These are phyloP conservation scores for Sporophila hypoxantha DNA, from an alignment of 2,113 vertebrate species.

Conservation along the genomic window DNA sequence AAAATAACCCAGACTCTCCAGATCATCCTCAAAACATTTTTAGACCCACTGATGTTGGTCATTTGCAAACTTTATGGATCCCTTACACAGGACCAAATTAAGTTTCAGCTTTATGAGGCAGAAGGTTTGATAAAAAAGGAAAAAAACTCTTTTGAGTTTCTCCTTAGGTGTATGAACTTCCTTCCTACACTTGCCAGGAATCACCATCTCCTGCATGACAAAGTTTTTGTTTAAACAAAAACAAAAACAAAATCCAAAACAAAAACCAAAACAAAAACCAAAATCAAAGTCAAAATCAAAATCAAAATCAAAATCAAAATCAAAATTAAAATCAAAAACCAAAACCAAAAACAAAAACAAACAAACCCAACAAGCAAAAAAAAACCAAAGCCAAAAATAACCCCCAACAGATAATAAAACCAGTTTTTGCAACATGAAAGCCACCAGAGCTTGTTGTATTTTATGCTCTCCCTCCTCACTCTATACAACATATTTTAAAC, in stretches of 20 bases:
- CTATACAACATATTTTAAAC: not conserved
- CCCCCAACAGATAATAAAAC: not conserved
- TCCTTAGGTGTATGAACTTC: not conserved
- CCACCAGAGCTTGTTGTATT: not conserved
- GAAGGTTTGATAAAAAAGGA: not conserved
- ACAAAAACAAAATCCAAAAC: not conserved
- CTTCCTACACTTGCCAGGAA: not conserved
- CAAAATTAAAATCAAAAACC: no score
- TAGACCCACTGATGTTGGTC: accelerated
- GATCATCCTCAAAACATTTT: not conserved
- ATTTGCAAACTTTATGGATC: not conserved
- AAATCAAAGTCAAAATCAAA: no score
- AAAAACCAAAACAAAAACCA: not conserved
- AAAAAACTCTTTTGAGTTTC: not conserved
- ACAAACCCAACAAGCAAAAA: not conserved
- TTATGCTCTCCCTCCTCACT: not conserved
- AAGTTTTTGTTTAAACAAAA: not conserved
- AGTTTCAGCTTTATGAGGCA: accelerated
- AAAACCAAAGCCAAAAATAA: not conserved
- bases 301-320: not conserved
- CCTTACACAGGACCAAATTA: not conserved
- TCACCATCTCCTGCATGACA: not conserved
- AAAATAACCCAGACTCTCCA: not conserved
- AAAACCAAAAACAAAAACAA: no score
- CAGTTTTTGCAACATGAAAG: not conserved